phyloP scores from a whole-genome alignment of 1,140 invertebrate species.

The Drosophila busckii region DNA sequence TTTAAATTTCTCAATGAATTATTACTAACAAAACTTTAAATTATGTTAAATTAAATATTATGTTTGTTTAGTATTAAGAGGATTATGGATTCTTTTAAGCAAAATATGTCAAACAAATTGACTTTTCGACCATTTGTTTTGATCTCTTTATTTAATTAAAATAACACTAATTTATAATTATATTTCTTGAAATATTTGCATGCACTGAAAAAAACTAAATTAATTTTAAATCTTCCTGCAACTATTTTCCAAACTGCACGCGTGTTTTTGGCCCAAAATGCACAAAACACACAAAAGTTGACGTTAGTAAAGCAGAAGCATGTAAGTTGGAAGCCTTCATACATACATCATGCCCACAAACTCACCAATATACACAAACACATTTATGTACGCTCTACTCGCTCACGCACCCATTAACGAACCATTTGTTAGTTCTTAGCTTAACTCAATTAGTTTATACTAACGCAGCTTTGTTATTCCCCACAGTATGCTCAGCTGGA shows the following conservation, averaged over 20 bases:
- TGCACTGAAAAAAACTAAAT: conserved; percentile 41
- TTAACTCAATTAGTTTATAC: too few relatives aligned
- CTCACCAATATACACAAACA: conserved; percentile 11
- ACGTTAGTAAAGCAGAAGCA: conserved; percentile 48
- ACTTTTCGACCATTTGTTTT: too few relatives aligned
- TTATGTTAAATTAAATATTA: too few relatives aligned
- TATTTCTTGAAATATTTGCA: conserved; percentile 39
- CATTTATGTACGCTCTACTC: background rate
- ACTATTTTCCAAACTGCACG: conserved; percentile 27
- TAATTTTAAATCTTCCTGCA: conserved; percentile 10
- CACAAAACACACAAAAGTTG: conserved; percentile 45
- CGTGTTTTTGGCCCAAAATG: conserved; percentile 31
- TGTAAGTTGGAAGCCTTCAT: conserved; percentile 52
- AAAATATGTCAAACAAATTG: too few relatives aligned
- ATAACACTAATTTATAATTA: background rate
- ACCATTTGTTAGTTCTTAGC: too few relatives aligned
- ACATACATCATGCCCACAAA: background rate
- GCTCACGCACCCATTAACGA: too few relatives aligned
- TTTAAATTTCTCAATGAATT: too few relatives aligned
- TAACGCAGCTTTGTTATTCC: background rate
- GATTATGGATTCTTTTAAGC: too few relatives aligned
- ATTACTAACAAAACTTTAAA: too few relatives aligned
- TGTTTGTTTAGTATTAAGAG: too few relatives aligned
- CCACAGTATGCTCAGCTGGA: conserved; percentile 85
- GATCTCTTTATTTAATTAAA: background rate